These are phyloP conservation scores for Xiphias gladius DNA, from an alignment of 2,113 vertebrate species.

Conservation along the genomic window DNA sequence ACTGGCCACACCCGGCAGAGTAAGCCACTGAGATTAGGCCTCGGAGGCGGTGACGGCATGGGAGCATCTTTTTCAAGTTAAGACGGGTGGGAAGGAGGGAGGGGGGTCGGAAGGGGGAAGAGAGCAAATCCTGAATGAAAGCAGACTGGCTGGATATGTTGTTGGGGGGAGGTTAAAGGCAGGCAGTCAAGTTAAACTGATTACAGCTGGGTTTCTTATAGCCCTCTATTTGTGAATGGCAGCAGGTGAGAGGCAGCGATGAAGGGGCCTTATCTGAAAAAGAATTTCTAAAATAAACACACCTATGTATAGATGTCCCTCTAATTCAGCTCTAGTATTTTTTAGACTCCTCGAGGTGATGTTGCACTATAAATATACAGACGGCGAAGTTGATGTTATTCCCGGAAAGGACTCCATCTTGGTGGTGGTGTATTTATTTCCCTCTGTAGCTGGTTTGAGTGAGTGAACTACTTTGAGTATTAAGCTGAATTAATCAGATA, in stretches of 20 bases:
- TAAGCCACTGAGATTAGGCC: slow-evolving; percentile 68
- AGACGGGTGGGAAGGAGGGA: slow-evolving; percentile 29
- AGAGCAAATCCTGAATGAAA: slow-evolving; percentile 75
- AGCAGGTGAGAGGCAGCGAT: slow-evolving; percentile 37
- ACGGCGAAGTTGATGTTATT: slow-evolving; percentile 18
- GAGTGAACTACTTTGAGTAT: neutral
- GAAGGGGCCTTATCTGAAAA: slow-evolving; percentile 41
- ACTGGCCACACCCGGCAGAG: slow-evolving; percentile 72
- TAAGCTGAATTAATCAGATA: neutral
- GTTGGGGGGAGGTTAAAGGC: slow-evolving; percentile 29
- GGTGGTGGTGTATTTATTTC: slow-evolving; percentile 25
- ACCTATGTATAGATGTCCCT: slow-evolving; percentile 46
- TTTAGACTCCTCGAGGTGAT: slow-evolving; percentile 23
- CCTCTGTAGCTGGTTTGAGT: slow-evolving; percentile 10
- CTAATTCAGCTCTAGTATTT: slow-evolving; percentile 28
- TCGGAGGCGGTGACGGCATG: slow-evolving; percentile 69
- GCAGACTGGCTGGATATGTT: slow-evolving; percentile 48
- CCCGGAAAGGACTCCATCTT: slow-evolving; percentile 34
- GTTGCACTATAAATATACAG: slow-evolving; percentile 48
- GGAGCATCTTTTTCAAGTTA: slow-evolving; percentile 64
- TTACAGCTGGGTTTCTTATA: slow-evolving; percentile 64
- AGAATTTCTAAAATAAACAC: slow-evolving; percentile 55
- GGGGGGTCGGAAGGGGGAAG: slow-evolving; percentile 34
- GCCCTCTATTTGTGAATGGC: slow-evolving; percentile 70
- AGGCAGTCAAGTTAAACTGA: slow-evolving; percentile 69